Base-by-base conservation (phyloP, 2,113 vertebrate genomes). In the Corydoras sp. region DNA sequence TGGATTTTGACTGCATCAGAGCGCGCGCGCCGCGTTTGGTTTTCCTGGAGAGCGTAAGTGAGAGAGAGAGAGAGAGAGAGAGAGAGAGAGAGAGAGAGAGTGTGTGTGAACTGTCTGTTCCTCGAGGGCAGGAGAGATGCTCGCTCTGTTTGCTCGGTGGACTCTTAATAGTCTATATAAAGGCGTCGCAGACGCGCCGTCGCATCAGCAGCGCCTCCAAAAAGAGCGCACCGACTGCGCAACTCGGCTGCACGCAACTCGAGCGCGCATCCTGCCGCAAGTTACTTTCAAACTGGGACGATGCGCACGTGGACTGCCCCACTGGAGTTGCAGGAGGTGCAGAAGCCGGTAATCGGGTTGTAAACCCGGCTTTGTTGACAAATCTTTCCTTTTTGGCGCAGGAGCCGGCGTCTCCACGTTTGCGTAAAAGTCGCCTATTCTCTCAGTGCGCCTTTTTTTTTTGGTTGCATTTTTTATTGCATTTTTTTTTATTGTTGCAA, bases 91-190 rank as follows among this genome's bases (percentile, higher is more conserved):
- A n/a, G 15, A 29, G n/a, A 65, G 55, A 10, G n/a, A 13, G 15
- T n/a, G 14, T 55, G 55, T 43, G 15, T 43, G 63, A 51, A 50
- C 58, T 24, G 65, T 59, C 35, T 60, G 71, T 67, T 66, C 71
- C 65, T 66, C 58, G 51, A 69, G 75, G 73, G 72, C 79, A 74
- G 79, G 71, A 55, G 69, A 3, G 76, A 74, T 71, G 76, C 64
- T 10, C 58, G 62, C 74, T 72, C 61, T 66, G 79, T 43, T 35
- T 67, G 71, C 59, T 49, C 24, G 69, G 64, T 62, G 63, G 54
- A 10, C 62, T 15, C 15, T 54, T 62, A 65, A 59, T 32, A 24
- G 55, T 74, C 74, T 84, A 84, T 88, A 87, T 83, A 89, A 88
- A 77, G 77, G 65, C 70, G 5, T 58, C 65, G 69, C 76, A 80